These are phyloP conservation scores for Apostichopus leukothele DNA, from an alignment of 53 echinoderm and acorn worm genomes.

Conservation along the genomic window DNA sequence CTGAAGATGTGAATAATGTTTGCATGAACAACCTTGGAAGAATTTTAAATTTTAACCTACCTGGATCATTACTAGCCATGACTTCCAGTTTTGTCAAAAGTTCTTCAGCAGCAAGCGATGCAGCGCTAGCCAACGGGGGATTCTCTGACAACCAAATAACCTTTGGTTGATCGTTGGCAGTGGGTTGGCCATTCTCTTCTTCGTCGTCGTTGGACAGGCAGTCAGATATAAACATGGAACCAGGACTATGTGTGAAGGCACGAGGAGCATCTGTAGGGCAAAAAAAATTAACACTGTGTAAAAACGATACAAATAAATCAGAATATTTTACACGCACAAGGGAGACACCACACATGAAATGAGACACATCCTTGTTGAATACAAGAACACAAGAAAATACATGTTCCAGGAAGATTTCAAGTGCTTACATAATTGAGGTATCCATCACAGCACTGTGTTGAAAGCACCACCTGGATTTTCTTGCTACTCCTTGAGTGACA, in stretches of 20 bases:
- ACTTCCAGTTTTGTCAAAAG: constrained; percentile 71
- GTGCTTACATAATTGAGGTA: no score
- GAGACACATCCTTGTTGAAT: no score
- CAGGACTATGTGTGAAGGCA: constrained; percentile 80
- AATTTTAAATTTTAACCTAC: neutral
- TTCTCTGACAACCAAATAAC: constrained; percentile 67
- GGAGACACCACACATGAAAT: neutral
- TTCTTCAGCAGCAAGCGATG: constrained; percentile 58
- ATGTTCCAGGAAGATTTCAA: no score
- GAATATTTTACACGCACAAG: neutral
- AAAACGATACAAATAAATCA: neutral
- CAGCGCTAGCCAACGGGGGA: constrained; percentile 79
- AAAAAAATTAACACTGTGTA: neutral
- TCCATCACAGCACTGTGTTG: no score
- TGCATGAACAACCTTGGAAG: neutral
- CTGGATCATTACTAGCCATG: constrained; percentile 64
- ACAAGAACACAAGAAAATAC: no score
- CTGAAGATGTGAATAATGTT: no score
- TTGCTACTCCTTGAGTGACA: no score
- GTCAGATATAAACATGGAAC: constrained; percentile 76
- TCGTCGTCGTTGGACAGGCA: constrained; percentile 27
- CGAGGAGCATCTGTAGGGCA: constrained; percentile 56
- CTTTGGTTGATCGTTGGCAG: constrained; percentile 57
- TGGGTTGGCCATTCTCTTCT: constrained; percentile 5
- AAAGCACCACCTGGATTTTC: no score